Evolutionary conservation across 2,888 invertebrate species (phyloP).

Genomic region (Amblyteles armatorius): DNA sequence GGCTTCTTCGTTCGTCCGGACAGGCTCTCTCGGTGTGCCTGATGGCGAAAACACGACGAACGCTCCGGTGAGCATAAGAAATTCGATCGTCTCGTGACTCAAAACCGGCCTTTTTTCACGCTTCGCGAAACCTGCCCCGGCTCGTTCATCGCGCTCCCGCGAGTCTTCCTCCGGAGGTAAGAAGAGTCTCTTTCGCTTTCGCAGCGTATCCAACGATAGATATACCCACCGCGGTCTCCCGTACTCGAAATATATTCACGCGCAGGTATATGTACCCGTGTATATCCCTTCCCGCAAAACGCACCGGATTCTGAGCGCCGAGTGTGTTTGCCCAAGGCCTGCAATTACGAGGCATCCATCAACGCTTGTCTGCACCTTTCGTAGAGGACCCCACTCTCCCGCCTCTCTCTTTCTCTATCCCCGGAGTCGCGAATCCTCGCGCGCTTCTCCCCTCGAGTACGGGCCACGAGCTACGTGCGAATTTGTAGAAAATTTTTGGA

Average conservation of each 20-base stretch:
- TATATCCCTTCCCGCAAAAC: slow-evolving; percentile 44
- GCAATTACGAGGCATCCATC: slow-evolving; percentile 73
- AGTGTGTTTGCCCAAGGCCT: slow-evolving; percentile 70
- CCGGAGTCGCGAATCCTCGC: slow-evolving; percentile 15
- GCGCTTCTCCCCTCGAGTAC: slow-evolving; percentile 15
- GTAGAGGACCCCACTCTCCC: slow-evolving; percentile 43
- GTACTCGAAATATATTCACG: slow-evolving; percentile 45
- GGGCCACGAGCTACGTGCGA: slow-evolving; percentile 12
- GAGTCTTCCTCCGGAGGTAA: slow-evolving; percentile 1
- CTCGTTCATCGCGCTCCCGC: slow-evolving; percentile 2
- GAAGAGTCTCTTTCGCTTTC: neutral
- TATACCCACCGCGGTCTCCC: slow-evolving; percentile 21
- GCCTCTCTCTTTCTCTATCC: slow-evolving; percentile 24
- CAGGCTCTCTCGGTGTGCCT: slow-evolving; percentile 18
- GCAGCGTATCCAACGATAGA: slow-evolving; percentile 33
- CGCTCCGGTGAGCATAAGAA: slow-evolving; percentile 39
- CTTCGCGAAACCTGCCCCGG: slow-evolving; percentile 40
- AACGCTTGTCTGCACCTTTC: slow-evolving; percentile 71
- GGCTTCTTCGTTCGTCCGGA: slow-evolving; percentile 18
- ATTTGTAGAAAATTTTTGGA: slow-evolving; percentile 13
- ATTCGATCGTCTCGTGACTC: slow-evolving; percentile 49
- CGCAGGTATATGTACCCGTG: slow-evolving; percentile 21
- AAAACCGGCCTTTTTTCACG: slow-evolving; percentile 49
- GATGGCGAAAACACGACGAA: slow-evolving; percentile 34
- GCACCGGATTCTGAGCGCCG: slow-evolving; percentile 56